Evolutionary conservation across 2,797 vertebrate genomes (phyloP).

Genomic region (Sebastes matsubarae): DNA sequence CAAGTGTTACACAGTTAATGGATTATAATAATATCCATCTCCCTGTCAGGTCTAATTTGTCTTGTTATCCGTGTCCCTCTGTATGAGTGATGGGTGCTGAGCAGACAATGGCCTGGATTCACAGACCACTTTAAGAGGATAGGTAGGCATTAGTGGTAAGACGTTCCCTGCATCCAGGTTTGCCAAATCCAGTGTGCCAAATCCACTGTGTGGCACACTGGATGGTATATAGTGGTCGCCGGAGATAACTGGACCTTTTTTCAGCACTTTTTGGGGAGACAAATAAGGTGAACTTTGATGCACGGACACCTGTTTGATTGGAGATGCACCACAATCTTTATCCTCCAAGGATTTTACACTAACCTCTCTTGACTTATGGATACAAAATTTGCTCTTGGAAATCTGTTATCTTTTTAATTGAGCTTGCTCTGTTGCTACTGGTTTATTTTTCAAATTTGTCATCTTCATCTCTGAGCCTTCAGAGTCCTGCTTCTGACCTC

Average conservation of each 20-base stretch:
- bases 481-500: slow-evolving; percentile 32
- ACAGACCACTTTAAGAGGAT: slow-evolving; percentile 82
- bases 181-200: slow-evolving; percentile 81
- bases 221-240: slow-evolving; percentile 60
- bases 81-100: slow-evolving; percentile 73
- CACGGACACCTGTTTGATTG: slow-evolving; percentile 1
- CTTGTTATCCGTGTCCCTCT: slow-evolving; percentile 42
- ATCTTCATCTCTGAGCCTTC: neutral
- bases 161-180: slow-evolving; percentile 67
- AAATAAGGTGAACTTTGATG: slow-evolving; percentile 66
- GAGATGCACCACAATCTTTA: neutral
- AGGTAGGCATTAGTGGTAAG: slow-evolving; percentile 81
- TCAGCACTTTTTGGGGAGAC: slow-evolving; percentile 55
- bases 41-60: slow-evolving; percentile 66
- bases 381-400: neutral
- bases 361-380: neutral
- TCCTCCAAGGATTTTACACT: neutral
- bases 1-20: slow-evolving; percentile 9
- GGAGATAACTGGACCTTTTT: slow-evolving; percentile 67
- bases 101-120: slow-evolving; percentile 83
- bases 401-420: neutral
- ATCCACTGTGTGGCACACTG: slow-evolving; percentile 80
- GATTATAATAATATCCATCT: slow-evolving; percentile 21
- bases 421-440: neutral
- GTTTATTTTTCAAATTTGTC: neutral